Percentiles rank a stretch among this genome's conserved stretches.
phyloP scores from a whole-genome alignment of 2,888 invertebrate species.

The Brenthis hecate region DNA sequence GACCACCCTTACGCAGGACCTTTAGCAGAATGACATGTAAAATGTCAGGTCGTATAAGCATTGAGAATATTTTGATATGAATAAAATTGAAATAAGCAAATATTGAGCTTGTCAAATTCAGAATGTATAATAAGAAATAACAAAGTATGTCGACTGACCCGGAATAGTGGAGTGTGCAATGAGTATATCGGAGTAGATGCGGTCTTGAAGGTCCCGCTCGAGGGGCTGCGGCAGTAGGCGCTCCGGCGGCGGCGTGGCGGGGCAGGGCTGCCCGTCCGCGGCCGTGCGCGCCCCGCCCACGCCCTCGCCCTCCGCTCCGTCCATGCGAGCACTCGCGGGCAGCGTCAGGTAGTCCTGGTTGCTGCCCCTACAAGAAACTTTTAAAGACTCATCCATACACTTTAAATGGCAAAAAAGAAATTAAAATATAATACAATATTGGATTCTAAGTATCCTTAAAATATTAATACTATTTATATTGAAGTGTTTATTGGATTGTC shows the following conservation, averaged over 20 bases:
- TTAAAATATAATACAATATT: background rate
- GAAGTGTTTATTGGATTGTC: no score
- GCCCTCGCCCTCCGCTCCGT: constrained; percentile 48
- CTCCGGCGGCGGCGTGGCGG: constrained; percentile 52
- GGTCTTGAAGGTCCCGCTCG: constrained; percentile 50
- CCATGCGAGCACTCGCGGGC: constrained; percentile 28
- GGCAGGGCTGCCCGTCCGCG: constrained; percentile 38
- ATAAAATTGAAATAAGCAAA: no score
- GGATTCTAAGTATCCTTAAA: no score
- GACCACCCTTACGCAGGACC: no score
- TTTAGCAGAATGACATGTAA: background rate
- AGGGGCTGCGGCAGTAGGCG: constrained; percentile 49
- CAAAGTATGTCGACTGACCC: constrained; percentile 53
- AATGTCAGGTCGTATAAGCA: background rate
- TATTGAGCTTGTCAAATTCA: no score
- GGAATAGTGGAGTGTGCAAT: constrained; percentile 85
- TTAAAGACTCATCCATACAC: background rate
- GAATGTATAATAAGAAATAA: no score
- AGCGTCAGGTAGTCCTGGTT: constrained; percentile 43
- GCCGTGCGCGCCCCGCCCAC: constrained; percentile 22
- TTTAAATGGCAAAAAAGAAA: background rate
- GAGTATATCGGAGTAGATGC: constrained; percentile 82
- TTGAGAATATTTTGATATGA: background rate
- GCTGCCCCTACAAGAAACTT: constrained; percentile 48
- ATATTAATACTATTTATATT: no score